Base-by-base conservation (phyloP, 2,888 invertebrate genomes). In the Diadromus collaris region DNA sequence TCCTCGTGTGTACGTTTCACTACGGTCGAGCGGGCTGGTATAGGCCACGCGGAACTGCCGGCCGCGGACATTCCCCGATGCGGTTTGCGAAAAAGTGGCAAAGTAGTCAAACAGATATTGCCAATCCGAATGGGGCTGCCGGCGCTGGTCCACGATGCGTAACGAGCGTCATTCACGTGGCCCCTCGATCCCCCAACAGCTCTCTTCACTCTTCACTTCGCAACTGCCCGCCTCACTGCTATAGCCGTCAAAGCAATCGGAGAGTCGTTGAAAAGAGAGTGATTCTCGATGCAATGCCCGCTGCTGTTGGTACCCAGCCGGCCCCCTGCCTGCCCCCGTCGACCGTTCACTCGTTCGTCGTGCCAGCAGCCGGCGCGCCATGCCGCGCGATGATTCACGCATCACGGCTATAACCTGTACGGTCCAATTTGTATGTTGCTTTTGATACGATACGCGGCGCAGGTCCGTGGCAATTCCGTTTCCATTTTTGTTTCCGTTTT, bases 261-360 rank as follows among this genome's bases (percentile, higher is more conserved):
- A 79, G 69, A 79, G 72, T 69, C 72, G 79, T 76, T 76, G 79
- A 79, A 79, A 79, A 79, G 76, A 69, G 68, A 69, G 79, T 79
- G 79, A 79, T 79, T 76, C 68, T 51, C 75, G 67, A 74, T 74
- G 64, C 69, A 58, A 63, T 72, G 67, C 61, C 61, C 38, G 73
- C 56, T 69, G 63, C 65, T 58, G 41, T 48, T 48, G 71, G 54
- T 13, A 27, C 0, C 16, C 7, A 13, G 6, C 58, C 19, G 38
- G 41, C 13, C 13, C 41, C 13, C 21, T 67, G n/a, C 68, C 44
- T 46, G 16, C 56, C 24, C 38, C 64, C 32, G 19, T 69, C 27
- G 19, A 13, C 64, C 24, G 70, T 65, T 54, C 41, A 38, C 21
- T 58, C 41, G 44, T 63, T 65, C 24, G 70, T 71, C 63, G 73